Evolutionary conservation across 1,140 invertebrate genomes (phyloP), one percentile per base, ranked within the genome.

Genomic region (Aphelenchoides fujianensis): DNA sequence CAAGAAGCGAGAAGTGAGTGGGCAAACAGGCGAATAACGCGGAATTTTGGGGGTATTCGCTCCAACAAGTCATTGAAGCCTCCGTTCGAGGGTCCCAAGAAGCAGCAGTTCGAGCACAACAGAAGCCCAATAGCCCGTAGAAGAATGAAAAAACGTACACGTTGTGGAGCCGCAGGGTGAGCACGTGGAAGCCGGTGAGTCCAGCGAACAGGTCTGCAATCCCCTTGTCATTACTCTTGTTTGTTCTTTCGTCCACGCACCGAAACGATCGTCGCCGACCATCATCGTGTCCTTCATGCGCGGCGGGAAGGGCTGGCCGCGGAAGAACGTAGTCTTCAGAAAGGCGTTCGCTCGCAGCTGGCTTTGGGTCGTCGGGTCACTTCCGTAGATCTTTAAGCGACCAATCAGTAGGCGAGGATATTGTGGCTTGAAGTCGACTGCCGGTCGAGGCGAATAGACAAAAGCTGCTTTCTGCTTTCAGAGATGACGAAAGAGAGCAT

Each of bases 151-250:
- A 72, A 5, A 74, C 16, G 16, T 76, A 76, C 74, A 41, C 57
- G 48, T 78, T 78, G 67, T 78, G 76, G 7, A 79, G 32, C 3
- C 76, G 73, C 23, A 80, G 54, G 71, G 80, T 79, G 23, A 78
- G 30, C 7, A 73, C 63, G 57, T 78, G 76, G 5, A 81, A 37
- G 7, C 59, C 63, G 23, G 75, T 64, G 19, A 78, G 35, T 0
- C 72, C 67, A 75, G n/a, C 62, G 37, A 75, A 75, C 16, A 74
- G 19, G 27, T 72, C n/a, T 61, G n/a, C n/a, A n/a, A n/a, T n/a
- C n/a, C n/a, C n/a, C n/a, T n/a, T n/a, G n/a, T n/a, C n/a, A n/a
- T n/a, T n/a, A n/a, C n/a, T n/a, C n/a, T n/a, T n/a, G n/a, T n/a
- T n/a, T n/a, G n/a, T n/a, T n/a, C n/a, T n/a, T n/a, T n/a, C n/a